Evolutionary conservation across 2,888 invertebrate genomes (phyloP), one percentile per base, ranked within the genome.

Genomic region (Hyalella azteca): DNA sequence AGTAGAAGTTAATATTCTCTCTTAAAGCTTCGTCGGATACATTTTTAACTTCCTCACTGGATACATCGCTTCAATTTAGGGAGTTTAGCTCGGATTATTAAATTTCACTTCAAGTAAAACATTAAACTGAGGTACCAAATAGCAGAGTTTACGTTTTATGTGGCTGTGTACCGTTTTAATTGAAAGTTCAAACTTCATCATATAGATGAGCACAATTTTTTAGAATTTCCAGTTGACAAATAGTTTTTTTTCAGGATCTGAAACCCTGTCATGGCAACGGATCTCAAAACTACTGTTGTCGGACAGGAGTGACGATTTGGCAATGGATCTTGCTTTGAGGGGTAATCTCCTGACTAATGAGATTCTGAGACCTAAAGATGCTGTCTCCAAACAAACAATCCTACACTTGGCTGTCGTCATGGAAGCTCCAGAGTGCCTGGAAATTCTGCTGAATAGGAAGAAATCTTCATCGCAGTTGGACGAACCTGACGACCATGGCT

Each of bases 401-500:
- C 15, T 66, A 9, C 66, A 66, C 39, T 19, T 66, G 2, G 39
- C 66, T 4, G 66, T 66, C 19, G 36, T 36, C 32, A 32, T 66
- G 19, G 66, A 66, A 22, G 36, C 66, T 36, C 66, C 39, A 36
- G 66, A 66, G 11, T 66, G 66, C 19, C 66, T 66, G 3, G 66
- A 66, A 19, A 9, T 66, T 32, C 36, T 66, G n/a, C 66, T 66
- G 19, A 54, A 19, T 3, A 32, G 29, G 19, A 36, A 15, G 19
- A 19, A 13, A 7, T 32, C 32, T 36, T n/a, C 66, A 13, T 32
- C 32, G 32, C 66, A 66, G n/a, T 9, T 36, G 32, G 66, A 66
- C n/a, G 66, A 66, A 36, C 66, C 66, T 9, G 66, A 66, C 36
- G 13, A 9, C 2, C 13, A 66, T 9, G 66, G 66, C 9, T 36